Percentiles rank a stretch among this genome's conserved stretches.
These are phyloP conservation scores for Leptopterna dolabrata DNA, from an alignment of 2,888 invertebrate genomes.

Conservation along the genomic window DNA sequence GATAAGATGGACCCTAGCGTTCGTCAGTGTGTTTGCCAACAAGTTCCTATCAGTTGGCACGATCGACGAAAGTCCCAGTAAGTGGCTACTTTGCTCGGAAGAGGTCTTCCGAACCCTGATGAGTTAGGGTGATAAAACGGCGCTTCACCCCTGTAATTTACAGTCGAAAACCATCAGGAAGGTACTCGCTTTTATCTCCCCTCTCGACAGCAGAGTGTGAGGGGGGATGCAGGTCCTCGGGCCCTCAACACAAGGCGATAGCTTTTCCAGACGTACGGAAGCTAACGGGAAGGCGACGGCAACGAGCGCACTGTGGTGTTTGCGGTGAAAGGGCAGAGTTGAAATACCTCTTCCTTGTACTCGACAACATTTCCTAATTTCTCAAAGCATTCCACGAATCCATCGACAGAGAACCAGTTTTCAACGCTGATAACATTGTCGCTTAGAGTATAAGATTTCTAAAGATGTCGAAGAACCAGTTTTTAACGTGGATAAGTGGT, in stretches of 20 bases:
- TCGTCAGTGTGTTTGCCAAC: neutral
- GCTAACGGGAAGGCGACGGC: slow-evolving; percentile 21
- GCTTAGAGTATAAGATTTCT: too few species aligned
- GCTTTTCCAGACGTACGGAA: slow-evolving; percentile 16
- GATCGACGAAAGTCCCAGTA: neutral
- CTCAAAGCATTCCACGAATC: neutral
- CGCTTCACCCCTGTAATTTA: slow-evolving; percentile 39
- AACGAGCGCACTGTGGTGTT: neutral
- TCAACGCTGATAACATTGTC: too few species aligned
- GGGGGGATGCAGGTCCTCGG: neutral
- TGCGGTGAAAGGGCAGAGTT: slow-evolving; percentile 35
- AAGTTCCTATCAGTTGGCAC: slow-evolving; percentile 15
- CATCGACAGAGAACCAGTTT: neutral
- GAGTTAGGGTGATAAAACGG: slow-evolving; percentile 29
- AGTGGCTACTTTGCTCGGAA: slow-evolving; percentile 34
- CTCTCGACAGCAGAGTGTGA: neutral
- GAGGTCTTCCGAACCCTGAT: neutral
- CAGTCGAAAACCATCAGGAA: slow-evolving; percentile 22
- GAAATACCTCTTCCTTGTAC: slow-evolving; percentile 4
- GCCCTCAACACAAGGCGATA: neutral
- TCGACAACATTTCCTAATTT: neutral
- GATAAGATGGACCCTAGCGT: neutral
- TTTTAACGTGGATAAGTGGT: too few species aligned
- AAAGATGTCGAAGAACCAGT: too few species aligned
- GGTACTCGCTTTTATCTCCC: neutral